Percentiles rank a stretch among this genome's conserved stretches.
These are phyloP conservation scores for Herminia tarsipennalis DNA, from an alignment of 2,888 invertebrate genomes.

Conservation along the genomic window DNA sequence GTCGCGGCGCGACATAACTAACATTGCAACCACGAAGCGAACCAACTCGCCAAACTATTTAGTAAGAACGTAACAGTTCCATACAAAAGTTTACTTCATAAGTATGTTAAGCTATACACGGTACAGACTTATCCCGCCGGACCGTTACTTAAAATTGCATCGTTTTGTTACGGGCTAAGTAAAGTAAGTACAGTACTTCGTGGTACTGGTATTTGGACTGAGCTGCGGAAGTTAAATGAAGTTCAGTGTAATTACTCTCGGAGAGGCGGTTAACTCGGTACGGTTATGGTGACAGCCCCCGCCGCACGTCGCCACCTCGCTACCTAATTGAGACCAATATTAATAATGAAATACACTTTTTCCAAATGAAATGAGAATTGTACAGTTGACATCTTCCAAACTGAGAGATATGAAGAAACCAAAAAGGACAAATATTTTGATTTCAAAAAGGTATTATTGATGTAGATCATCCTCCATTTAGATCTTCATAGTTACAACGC, in stretches of 20 bases:
- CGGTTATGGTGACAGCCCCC: constrained; percentile 71
- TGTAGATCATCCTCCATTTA: too few relatives aligned
- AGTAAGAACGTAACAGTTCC: constrained; percentile 33
- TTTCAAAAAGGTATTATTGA: too few relatives aligned
- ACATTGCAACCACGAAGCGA: constrained; percentile 11
- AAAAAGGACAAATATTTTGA: too few relatives aligned
- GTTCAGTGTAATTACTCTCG: constrained; percentile 81
- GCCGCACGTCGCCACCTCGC: constrained; percentile 46
- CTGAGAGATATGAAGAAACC: too few relatives aligned
- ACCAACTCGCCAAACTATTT: constrained; percentile 29
- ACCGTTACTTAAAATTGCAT: constrained; percentile 77
- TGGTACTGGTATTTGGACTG: constrained; percentile 76
- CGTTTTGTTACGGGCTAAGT: constrained; percentile 77
- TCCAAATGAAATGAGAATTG: background rate
- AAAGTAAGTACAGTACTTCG: constrained; percentile 78
- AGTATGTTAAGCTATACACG: constrained; percentile 59
- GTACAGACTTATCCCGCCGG: constrained; percentile 62
- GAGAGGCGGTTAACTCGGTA: constrained; percentile 75
- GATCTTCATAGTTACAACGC: too few relatives aligned
- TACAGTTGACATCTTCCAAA: too few relatives aligned
- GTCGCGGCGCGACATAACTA: constrained; percentile 9
- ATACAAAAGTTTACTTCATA: constrained; percentile 44
- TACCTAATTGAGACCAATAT: constrained; percentile 63
- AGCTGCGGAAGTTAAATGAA: constrained; percentile 82
- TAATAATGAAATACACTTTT: constrained; percentile 44